These are phyloP conservation scores for Zaprionus kolodkinae DNA, from an alignment of 1,140 invertebrate species.

Conservation along the genomic window DNA sequence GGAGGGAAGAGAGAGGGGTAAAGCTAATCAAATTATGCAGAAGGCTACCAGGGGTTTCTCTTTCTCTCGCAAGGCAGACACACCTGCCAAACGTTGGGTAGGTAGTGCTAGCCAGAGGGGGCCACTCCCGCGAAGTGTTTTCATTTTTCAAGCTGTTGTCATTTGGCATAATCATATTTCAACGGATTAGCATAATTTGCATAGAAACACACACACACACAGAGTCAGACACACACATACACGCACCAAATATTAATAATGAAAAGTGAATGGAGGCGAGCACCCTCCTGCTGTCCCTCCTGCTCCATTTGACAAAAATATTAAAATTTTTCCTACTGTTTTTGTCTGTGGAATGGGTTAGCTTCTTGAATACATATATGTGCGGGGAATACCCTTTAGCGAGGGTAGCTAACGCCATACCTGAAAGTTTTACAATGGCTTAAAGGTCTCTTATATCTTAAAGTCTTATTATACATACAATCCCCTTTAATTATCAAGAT, in stretches of 20 bases:
- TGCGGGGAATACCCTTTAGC: neutral
- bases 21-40: slow-evolving; percentile 79
- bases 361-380: neutral
- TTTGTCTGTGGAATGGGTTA: slow-evolving; percentile 12
- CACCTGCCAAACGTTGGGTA: slow-evolving; percentile 21
- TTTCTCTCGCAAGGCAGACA: slow-evolving; percentile 23
- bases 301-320: slow-evolving; percentile 48
- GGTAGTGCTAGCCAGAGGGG: neutral
- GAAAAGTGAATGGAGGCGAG: slow-evolving; percentile 74
- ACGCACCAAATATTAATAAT: slow-evolving; percentile 75
- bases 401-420: neutral
- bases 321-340: slow-evolving; percentile 76
- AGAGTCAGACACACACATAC: slow-evolving; percentile 31
- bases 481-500: no score
- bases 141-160: slow-evolving; percentile 72
- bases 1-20: slow-evolving; percentile 5
- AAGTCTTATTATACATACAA: no score
- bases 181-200: slow-evolving; percentile 81
- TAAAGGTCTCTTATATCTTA: neutral
- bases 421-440: neutral
- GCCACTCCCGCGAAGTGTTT: slow-evolving; percentile 36
- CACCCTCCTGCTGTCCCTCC: slow-evolving; percentile 33
- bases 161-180: slow-evolving; percentile 83
- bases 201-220: slow-evolving; percentile 30
- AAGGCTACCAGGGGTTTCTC: neutral